Percentiles rank a stretch among this genome's conserved stretches.
phyloP scores from a whole-genome alignment of 2,888 invertebrate species.

The Tribolium freemani region DNA sequence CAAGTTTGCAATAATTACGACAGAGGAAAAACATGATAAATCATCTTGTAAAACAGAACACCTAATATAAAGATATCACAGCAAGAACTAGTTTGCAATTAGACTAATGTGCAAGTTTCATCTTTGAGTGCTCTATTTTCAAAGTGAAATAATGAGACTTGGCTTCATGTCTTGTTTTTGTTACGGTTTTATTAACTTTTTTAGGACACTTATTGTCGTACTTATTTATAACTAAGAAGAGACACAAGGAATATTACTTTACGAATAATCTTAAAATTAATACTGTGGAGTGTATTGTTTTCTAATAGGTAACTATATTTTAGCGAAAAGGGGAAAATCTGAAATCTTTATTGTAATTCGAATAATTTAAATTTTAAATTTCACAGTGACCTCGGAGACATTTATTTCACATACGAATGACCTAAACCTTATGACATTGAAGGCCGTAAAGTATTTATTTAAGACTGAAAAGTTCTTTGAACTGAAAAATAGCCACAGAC shows the following conservation, averaged over 20 bases:
- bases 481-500: not conserved
- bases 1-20: not conserved
- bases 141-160: not conserved
- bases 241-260: no score
- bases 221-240: no score
- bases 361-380: not conserved
- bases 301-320: no score
- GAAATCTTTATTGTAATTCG: not conserved
- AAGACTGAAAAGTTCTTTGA: not conserved
- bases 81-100: not conserved
- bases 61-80: not conserved
- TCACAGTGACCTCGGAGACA: not conserved
- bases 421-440: not conserved
- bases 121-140: no score
- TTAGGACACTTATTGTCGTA: not conserved
- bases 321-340: not conserved
- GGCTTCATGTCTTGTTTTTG: not conserved
- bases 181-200: not conserved
- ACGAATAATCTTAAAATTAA: no score
- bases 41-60: not conserved
- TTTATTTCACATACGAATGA: not conserved
- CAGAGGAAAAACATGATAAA: not conserved
- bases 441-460: not conserved
- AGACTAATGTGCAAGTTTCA: no score
- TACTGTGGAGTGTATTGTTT: no score